These are phyloP conservation scores for Lerista edwardsae DNA, from an alignment of 2,797 vertebrate genomes.

Conservation along the genomic window DNA sequence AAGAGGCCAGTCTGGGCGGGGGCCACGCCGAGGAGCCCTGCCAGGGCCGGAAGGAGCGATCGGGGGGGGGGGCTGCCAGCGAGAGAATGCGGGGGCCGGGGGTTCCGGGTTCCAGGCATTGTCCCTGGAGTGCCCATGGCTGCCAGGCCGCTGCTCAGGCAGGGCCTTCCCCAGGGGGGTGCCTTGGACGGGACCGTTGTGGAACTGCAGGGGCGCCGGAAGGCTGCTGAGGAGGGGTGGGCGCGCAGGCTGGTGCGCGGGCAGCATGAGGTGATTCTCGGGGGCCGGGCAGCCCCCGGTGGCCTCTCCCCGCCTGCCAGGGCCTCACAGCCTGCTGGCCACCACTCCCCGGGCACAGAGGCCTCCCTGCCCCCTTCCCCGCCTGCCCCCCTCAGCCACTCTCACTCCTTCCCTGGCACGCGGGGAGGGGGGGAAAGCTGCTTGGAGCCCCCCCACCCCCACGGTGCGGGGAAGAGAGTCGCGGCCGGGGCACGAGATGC, in stretches of 20 bases:
- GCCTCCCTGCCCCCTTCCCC: background rate
- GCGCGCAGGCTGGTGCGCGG: too few relatives aligned
- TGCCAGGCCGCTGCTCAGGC: too few relatives aligned
- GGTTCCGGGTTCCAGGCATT: constrained; percentile 26
- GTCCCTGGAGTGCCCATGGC: background rate
- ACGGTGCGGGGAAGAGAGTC: background rate
- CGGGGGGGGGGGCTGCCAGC: background rate
- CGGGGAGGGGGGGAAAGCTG: accelerated
- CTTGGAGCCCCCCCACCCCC: accelerated
- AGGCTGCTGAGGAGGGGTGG: constrained; percentile 57
- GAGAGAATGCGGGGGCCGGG: background rate
- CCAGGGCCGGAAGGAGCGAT: background rate
- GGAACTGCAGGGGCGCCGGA: constrained; percentile 69
- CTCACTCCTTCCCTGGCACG: background rate
- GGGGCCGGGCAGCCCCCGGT: background rate
- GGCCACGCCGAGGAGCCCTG: too few relatives aligned
- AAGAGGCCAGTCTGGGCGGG: too few relatives aligned
- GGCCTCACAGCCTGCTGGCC: too few relatives aligned
- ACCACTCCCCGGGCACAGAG: too few relatives aligned
- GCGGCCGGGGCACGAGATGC: background rate
- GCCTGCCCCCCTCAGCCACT: background rate
- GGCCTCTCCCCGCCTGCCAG: too few relatives aligned
- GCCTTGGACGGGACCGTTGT: constrained; percentile 66
- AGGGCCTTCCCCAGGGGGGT: constrained; percentile 66
- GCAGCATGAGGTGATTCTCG: constrained; percentile 68